phyloP scores from a whole-genome alignment of 2,888 invertebrate genomes.

The Agrochola litura region DNA sequence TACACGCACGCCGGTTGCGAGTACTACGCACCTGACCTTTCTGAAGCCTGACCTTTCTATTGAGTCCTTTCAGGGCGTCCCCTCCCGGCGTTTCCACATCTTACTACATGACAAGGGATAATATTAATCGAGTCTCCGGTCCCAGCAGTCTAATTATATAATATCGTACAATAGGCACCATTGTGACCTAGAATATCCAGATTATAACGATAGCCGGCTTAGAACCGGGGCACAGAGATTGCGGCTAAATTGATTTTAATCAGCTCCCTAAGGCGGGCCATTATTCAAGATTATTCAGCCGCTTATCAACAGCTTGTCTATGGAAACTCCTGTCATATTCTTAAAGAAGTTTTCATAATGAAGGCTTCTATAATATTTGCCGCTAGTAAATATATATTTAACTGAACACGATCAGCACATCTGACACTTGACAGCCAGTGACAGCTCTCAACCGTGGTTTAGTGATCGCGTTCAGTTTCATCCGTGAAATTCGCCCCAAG shows the following conservation, averaged over 20 bases:
- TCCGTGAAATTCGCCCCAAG: neutral
- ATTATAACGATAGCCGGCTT: slow-evolving; percentile 18
- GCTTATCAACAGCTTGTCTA: slow-evolving; percentile 16
- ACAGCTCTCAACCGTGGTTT: neutral
- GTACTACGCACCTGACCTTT: too few species aligned
- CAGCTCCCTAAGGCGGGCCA: slow-evolving; percentile 14
- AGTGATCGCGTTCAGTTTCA: neutral
- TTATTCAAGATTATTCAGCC: slow-evolving; percentile 31
- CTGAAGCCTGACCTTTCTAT: too few species aligned
- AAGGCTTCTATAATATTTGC: neutral
- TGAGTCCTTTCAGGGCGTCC: too few species aligned
- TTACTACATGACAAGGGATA: too few species aligned
- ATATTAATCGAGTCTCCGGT: neutral
- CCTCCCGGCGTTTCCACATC: too few species aligned
- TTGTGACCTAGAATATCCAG: slow-evolving; percentile 40
- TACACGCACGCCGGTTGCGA: too few species aligned
- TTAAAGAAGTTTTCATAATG: neutral
- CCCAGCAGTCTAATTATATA: neutral
- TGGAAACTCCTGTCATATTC: neutral
- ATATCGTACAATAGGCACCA: neutral
- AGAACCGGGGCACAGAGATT: slow-evolving; percentile 23
- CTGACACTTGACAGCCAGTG: neutral
- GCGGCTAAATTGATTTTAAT: slow-evolving; percentile 48
- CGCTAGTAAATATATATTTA: neutral
- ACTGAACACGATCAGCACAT: neutral